phyloP scores from a whole-genome alignment of 2,888 invertebrate genomes.

The Nemoura dubitans region DNA sequence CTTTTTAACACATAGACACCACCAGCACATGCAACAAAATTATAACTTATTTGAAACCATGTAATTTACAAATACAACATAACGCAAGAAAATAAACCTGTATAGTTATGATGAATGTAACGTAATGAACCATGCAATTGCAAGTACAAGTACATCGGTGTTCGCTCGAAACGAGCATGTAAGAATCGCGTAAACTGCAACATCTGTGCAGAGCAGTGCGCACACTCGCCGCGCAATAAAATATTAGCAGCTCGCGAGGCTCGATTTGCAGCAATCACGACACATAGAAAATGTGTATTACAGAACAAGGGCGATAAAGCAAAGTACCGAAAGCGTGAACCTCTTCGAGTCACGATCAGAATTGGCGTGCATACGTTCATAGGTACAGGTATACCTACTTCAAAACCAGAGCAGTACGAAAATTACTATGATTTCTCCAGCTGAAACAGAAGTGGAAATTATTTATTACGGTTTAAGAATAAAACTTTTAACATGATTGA shows the following conservation, averaged over 20 bases:
- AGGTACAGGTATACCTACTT: not conserved
- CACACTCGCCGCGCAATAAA: not conserved
- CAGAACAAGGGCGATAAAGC: not conserved
- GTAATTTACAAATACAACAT: not conserved
- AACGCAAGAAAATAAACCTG: not conserved
- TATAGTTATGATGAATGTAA: not conserved
- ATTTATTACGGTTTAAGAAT: not conserved
- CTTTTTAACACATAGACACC: too few species aligned
- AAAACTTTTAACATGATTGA: not conserved
- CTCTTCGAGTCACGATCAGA: not conserved
- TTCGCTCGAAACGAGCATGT: not conserved
- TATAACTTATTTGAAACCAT: not conserved
- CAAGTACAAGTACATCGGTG: not conserved
- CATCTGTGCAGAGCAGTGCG: not conserved
- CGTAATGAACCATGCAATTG: not conserved
- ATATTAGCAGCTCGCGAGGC: not conserved
- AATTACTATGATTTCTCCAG: not conserved
- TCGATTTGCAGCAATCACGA: conserved; percentile 4
- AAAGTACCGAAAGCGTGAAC: not conserved
- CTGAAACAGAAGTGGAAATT: conserved; percentile 7
- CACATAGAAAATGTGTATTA: not conserved
- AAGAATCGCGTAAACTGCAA: not conserved
- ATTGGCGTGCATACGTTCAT: not conserved
- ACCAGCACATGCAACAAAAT: not conserved
- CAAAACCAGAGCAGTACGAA: not conserved